Conservation (phyloP, 1,140 invertebrate genomes). For the Amyelois transitella region DNA sequence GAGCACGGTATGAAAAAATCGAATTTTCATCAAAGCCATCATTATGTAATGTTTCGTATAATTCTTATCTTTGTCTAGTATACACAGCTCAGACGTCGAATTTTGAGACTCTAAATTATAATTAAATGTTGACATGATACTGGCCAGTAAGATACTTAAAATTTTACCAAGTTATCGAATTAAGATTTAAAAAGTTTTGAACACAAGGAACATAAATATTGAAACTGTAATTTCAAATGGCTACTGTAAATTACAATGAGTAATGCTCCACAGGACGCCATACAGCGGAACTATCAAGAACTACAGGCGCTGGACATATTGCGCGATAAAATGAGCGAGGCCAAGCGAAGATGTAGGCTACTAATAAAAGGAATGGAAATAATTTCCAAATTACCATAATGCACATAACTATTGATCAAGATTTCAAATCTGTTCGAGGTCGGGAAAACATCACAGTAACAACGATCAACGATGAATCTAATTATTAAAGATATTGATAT, state of each 20-base stretch:
- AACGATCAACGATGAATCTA: neutral
- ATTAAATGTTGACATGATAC: no score
- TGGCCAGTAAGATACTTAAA: neutral
- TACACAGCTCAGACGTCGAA: no score
- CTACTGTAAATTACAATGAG: constrained; percentile 2
- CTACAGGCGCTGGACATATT: constrained; percentile 2
- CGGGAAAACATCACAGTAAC: neutral
- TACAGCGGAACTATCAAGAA: neutral
- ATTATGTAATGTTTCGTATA: no score
- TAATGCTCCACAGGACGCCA: constrained; percentile 2
- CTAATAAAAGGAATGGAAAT: neutral
- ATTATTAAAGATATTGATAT: neutral
- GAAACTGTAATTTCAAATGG: constrained; percentile 1
- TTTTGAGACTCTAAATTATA: no score
- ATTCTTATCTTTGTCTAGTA: no score
- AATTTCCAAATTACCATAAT: neutral
- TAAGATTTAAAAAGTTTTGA: neutral
- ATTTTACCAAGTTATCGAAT: neutral
- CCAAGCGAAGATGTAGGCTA: neutral
- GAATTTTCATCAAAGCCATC: no score
- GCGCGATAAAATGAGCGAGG: constrained; percentile 3
- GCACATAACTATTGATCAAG: neutral
- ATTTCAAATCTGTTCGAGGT: neutral
- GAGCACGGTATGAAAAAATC: no score
- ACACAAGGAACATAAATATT: constrained; percentile 1